Evolutionary conservation across 2,113 vertebrate species (phyloP), one percentile per base, ranked within the genome.

Genomic region (Macrotus californicus): DNA sequence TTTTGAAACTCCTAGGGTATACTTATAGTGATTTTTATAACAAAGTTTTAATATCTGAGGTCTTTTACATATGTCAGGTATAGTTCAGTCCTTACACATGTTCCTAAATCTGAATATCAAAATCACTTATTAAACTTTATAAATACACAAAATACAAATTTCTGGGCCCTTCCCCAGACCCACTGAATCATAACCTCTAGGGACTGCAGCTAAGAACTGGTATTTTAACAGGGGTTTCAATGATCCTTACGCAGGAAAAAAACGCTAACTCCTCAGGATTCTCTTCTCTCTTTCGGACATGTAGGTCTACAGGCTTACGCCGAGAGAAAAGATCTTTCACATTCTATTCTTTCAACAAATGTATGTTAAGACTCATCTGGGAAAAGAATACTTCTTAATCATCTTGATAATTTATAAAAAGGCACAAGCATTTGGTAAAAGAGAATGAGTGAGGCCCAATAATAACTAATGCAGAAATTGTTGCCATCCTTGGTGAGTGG

Each of bases 1-100:
- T 39, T 96, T 96, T 88, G 46, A 46, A 95, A 73, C 10, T 69
- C 56, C n/a, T 64, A 61, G 8, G 36, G 36, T 91, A 31, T 16
- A 79, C 76, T 80, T 93, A 69, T 48, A 72, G 36, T 91, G 26
- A 80, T 91, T 87, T 93, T 91, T 93, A 87, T n/a, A 95, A 76
- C 2, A 88, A 54, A 76, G 46, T 66, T 87, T 31, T 18, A 87
- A 94, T 89, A 59, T 93, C 52, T 81, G 80, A 66, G 4, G 29
- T 34, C 2, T 87, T 96, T 96, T 43, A 94, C 31, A 69, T 77
- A 46, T 86, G 15, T n/a, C 67, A 83, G 14, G 9, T 76, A 88
- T 90, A 59, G 69, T 75, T 95, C 88, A 70, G 10, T 82, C 26
- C 31, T 73, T 70, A 75, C 29, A 92, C 0, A 22, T 85, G 70